A percentile compares a stretch with the other conserved stretches of the same genome.
Conservation (phyloP, 2,113 vertebrate species). For the Sylvia atricapilla region DNA sequence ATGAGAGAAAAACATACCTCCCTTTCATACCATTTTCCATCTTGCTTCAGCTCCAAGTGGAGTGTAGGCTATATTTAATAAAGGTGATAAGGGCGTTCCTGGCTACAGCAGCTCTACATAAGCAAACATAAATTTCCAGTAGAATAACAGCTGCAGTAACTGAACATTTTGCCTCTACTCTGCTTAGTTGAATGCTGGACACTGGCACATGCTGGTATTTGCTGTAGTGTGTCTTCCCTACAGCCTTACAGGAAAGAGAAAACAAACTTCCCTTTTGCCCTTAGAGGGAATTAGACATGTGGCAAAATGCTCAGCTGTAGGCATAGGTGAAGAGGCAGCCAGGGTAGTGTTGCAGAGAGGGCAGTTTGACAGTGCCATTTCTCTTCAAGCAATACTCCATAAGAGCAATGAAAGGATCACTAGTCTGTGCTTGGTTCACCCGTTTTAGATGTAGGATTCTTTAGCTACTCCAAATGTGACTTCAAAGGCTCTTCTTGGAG, state of each 20-base stretch:
- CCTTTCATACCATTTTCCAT: background rate
- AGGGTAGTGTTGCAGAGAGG: background rate
- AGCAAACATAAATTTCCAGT: background rate
- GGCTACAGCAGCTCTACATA: background rate
- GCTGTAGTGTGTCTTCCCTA: background rate
- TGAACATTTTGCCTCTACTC: background rate
- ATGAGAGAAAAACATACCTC: background rate
- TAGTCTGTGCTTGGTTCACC: constrained; percentile 1
- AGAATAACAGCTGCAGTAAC: background rate
- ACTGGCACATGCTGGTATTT: background rate
- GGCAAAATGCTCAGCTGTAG: background rate
- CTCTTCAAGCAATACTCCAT: background rate
- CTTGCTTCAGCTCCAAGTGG: background rate
- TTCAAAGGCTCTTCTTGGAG: background rate
- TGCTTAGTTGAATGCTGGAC: background rate
- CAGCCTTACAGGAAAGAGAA: background rate
- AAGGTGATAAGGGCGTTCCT: background rate
- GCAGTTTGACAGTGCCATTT: background rate
- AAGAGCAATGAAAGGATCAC: background rate
- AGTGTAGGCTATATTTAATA: background rate
- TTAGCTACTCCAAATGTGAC: background rate
- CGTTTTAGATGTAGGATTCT: background rate
- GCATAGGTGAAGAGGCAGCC: background rate
- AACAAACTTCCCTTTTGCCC: background rate
- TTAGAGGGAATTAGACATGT: background rate